Conservation (phyloP, 2,113 vertebrate genomes). For the Sclerurus mexicanus region DNA sequence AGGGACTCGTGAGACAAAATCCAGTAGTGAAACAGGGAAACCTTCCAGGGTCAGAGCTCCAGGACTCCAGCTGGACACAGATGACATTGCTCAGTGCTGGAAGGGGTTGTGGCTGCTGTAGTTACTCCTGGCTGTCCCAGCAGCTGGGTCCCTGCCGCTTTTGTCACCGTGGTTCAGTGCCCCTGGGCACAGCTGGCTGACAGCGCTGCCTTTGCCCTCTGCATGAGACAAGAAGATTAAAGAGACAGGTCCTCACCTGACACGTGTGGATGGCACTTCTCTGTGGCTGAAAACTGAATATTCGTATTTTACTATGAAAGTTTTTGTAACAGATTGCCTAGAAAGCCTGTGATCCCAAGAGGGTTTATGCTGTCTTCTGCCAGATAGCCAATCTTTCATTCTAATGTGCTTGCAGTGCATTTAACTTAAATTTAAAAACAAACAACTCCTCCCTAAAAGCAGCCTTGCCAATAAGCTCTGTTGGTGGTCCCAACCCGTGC, state of each 20-base stretch:
- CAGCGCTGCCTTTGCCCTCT: not conserved
- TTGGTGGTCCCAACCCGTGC: constrained; percentile 11
- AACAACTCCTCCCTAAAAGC: constrained; percentile 24
- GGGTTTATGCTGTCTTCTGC: not conserved
- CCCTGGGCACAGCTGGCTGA: not conserved
- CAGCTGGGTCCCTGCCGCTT: not conserved
- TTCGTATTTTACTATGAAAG: not conserved
- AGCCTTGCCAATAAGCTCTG: not conserved
- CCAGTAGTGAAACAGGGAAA: not conserved
- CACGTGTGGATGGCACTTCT: not conserved
- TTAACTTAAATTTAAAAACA: constrained; percentile 26
- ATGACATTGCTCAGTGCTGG: not conserved
- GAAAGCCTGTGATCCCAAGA: not conserved
- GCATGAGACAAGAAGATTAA: not conserved
- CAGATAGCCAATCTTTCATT: not conserved
- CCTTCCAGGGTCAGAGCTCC: not conserved
- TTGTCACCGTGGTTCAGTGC: not conserved
- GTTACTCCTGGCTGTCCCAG: not conserved
- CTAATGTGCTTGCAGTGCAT: not conserved
- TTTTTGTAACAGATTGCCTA: not conserved
- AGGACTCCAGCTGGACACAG: not conserved
- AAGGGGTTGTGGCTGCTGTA: not conserved
- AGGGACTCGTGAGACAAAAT: not conserved
- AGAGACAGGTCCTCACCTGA: not conserved
- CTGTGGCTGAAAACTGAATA: not conserved